Evolutionary conservation across 1,140 invertebrate species (phyloP), one percentile per base, ranked within the genome.

Genomic region (Streblospio benedicti): DNA sequence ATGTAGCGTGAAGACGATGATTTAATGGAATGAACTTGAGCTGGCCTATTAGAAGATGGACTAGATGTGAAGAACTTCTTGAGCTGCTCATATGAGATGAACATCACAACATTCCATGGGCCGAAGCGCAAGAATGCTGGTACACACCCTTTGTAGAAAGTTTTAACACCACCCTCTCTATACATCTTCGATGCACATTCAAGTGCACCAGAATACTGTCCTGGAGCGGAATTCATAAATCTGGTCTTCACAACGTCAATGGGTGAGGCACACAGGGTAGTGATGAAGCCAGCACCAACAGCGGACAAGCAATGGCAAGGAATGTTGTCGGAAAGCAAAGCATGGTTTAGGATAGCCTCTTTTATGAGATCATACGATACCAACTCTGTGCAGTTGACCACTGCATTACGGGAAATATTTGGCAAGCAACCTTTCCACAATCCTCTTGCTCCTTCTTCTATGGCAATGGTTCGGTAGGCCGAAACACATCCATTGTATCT

Each of bases 331-430:
- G 72, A 70, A 71, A 88, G 77, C 0, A 85, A 58, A 16, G 78
- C 72, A 4, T 77, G 71, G 1, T 66, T 65, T 3, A 87, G 59
- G 20, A 87, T 80, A 14, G 77, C 69, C 33, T 87, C 84, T 68
- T 87, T 88, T 20, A 86, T 81, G 1, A 86, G 69, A 67, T 88
- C 86, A 69, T 88, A 88, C 64, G 85, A 85, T 12, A 88, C 86
- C 20, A 87, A 84, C 70, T 88, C 86, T 1, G 84, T 80, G 0
- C 86, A 85, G 69, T 87, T 87, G 0, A 87, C 84, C 31, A 87
- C 85, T 0, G 81, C 83, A 73, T 87, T 88, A 9, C 86, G 72
- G 6, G 82, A 80, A 18, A 86, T 78, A 71, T 87, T 87, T 9
- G 86, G 85, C 16, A 85, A 62, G 4, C 80, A 83, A 67, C 86